Conservation (phyloP, 2,797 vertebrate species). For the Otolemur crassicaudatus region DNA sequence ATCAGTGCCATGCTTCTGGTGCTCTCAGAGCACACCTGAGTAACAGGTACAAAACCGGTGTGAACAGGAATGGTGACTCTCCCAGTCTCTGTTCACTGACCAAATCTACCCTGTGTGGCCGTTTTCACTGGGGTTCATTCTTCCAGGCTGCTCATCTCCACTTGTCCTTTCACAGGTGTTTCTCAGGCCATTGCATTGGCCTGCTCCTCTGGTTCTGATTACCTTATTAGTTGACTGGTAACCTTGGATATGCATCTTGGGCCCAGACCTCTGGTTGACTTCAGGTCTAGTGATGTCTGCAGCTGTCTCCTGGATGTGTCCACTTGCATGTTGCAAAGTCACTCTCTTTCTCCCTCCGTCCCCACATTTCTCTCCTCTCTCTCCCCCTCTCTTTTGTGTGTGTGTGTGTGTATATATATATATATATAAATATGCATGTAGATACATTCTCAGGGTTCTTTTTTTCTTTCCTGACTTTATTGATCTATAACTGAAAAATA, state of each 20-base stretch:
- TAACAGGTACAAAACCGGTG: not conserved
- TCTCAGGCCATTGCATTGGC: not conserved
- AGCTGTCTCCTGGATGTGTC: no score
- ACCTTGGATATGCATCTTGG: not conserved
- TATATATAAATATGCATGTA: no score
- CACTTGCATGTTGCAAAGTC: not conserved
- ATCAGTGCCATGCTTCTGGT: accelerated
- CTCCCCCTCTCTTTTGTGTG: no score
- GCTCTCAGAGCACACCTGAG: not conserved
- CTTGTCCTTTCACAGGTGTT: not conserved
- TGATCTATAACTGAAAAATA: no score
- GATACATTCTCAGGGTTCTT: not conserved
- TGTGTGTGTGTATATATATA: no score
- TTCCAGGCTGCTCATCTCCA: not conserved
- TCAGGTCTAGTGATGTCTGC: not conserved
- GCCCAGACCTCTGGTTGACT: not conserved
- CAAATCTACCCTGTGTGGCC: not conserved
- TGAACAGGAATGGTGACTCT: no score
- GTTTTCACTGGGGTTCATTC: not conserved
- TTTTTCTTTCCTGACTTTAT: no score
- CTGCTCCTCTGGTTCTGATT: not conserved
- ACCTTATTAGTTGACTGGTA: not conserved
- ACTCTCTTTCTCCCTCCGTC: no score
- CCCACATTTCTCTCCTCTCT: no score
- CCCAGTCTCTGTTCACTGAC: not conserved